A percentile compares a stretch with the other conserved stretches of the same genome.
phyloP scores from a whole-genome alignment of 2,888 invertebrate species.

The Iphiclides podalirius region DNA sequence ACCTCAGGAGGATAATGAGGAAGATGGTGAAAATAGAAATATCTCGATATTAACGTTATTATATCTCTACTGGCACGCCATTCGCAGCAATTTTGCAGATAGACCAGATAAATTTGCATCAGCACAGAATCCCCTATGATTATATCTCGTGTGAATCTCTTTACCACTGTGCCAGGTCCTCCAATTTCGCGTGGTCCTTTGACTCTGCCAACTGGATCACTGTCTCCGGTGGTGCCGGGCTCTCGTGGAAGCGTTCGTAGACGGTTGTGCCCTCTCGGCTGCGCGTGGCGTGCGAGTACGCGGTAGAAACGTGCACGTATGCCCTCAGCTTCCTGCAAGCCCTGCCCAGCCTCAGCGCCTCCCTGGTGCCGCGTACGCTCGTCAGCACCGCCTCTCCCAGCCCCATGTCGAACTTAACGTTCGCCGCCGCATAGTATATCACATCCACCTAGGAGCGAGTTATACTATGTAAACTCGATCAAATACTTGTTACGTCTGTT shows the following conservation, averaged over 20 bases:
- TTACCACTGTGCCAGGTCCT: not conserved
- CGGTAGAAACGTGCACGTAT: conserved; percentile 40
- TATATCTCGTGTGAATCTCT: too few relatives aligned
- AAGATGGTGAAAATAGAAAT: too few relatives aligned
- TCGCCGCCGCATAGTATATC: conserved; percentile 59
- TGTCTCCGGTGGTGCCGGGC: conserved; percentile 31
- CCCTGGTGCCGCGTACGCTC: conserved; percentile 2
- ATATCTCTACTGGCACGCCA: too few relatives aligned
- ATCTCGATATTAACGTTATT: too few relatives aligned
- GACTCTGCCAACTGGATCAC: conserved; percentile 37
- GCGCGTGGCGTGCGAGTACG: conserved; percentile 63
- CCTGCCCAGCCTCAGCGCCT: conserved; percentile 1
- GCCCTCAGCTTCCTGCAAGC: conserved; percentile 5
- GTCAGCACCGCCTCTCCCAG: conserved; percentile 1
- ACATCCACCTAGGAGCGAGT: conserved; percentile 47
- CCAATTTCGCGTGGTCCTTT: conserved; percentile 22
- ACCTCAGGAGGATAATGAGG: too few relatives aligned
- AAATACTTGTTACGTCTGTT: too few relatives aligned
- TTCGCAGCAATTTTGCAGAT: too few relatives aligned
- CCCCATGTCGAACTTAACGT: conserved; percentile 88
- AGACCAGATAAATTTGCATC: too few relatives aligned
- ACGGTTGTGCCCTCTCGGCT: conserved; percentile 24
- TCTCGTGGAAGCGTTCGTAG: conserved; percentile 34
- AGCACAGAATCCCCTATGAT: too few relatives aligned
- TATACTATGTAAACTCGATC: too few relatives aligned